Base-by-base conservation (phyloP, 92 coral and sea anemone genomes). In the Palythoa heliodiscus region DNA sequence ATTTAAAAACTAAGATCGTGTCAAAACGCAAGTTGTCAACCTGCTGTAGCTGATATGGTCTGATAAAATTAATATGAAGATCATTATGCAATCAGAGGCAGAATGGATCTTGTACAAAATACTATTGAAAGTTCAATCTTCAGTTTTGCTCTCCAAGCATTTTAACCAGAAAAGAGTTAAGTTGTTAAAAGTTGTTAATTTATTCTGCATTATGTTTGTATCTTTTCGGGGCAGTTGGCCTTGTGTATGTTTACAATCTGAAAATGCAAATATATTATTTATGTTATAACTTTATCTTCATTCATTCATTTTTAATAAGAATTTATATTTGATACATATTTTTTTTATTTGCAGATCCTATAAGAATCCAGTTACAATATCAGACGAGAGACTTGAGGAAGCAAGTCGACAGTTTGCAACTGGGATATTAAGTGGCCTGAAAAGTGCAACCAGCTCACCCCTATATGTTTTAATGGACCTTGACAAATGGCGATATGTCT, bases 401-500 rank as follows among this genome's bases (percentile, higher is more conserved):
- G 85, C 89, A 67, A 60, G 89, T 60, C 72, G 82, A 55, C 68
- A 55, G 3, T 88, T 91, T 86, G n/a, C 77, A 58, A 57, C 82
- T 78, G 87, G 88, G 9, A 71, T 91, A 12, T 29, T 86, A 43
- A 61, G 61, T 57, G 87, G 84, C 55, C 77, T 91, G 60, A 88
- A 73, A 78, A 82, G 89, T 85, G 47, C 55, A 43, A 72, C 87
- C 22, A 70, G 43, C 16, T 86, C 90, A 16, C 89, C 89, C 12
- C 37, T 82, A 29, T 88, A 88, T 40, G 37, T 88, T 3, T 58
- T 25, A 68, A 82, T 91, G 90, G 82, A 73, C 19, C 73, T 88
- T 61, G 89, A 91, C 71, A 75, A 86, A 11, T 90, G 91, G 93
- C 57, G 89, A 52, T 86, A 70, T 82, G 60, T 82, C 23, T 78